These are phyloP conservation scores for Cygnus atratus DNA, from an alignment of 2,113 vertebrate genomes.

Conservation along the genomic window DNA sequence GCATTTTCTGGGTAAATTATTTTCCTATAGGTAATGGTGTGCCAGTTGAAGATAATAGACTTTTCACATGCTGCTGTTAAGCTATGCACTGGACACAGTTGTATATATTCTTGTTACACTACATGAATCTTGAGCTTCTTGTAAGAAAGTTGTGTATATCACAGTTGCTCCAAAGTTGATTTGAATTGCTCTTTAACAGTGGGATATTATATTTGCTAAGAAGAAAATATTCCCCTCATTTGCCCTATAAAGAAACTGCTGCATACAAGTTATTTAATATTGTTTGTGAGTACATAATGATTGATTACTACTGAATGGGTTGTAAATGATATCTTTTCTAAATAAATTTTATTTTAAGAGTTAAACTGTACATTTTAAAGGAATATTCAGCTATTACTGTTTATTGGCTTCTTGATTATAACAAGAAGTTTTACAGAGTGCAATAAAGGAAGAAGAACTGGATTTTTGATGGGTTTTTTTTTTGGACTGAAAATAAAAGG, in stretches of 20 bases:
- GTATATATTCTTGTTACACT: conserved; percentile 32
- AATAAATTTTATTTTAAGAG: conserved; percentile 75
- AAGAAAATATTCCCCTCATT: conserved; percentile 51
- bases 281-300: conserved; percentile 50
- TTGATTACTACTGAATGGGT: conserved; percentile 64
- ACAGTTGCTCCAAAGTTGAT: conserved; percentile 63
- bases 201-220: conserved; percentile 75
- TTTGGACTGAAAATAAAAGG: conserved; percentile 29
- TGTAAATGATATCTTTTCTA: conserved; percentile 77
- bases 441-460: conserved; percentile 71
- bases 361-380: conserved; percentile 64
- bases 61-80: conserved; percentile 64
- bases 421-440: conserved; percentile 67
- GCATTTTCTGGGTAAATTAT: background rate
- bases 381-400: conserved; percentile 44
- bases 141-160: conserved; percentile 38
- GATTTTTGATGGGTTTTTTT: background rate
- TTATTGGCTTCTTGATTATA: conserved; percentile 69
- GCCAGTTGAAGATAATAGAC: background rate
- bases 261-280: conserved; percentile 62
- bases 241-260: conserved; percentile 65
- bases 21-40: conserved; percentile 3
- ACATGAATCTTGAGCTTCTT: background rate
- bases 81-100: conserved; percentile 69
- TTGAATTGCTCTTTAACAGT: conserved; percentile 48